Evolutionary conservation across 2,888 invertebrate genomes (phyloP), one percentile per base, ranked within the genome.

Genomic region (Pyrrhosoma nymphula): DNA sequence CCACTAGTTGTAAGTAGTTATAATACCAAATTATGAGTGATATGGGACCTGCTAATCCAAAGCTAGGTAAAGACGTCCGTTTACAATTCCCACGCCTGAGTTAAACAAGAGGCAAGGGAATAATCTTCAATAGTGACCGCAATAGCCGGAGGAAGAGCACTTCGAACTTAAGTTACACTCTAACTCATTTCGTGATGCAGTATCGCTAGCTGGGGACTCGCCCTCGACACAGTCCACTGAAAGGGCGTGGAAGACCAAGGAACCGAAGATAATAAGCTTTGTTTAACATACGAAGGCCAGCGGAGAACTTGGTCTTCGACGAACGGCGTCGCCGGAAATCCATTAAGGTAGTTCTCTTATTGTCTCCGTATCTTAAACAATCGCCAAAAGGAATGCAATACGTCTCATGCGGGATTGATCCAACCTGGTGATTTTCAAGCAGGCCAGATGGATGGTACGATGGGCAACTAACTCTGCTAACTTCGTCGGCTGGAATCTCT

Each of bases 191-290:
- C 35, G 0, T 35, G 35, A 18, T 35, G 82, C 18, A n/a, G 30
- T 16, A 35, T 16, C 35, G 82, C 30, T 35, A 35, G 35, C 82
- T 35, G 82, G 30, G 82, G 82, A 35, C 35, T 82, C 82, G 82
- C 82, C 82, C 82, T 82, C 82, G 82, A 82, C 82, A 82, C 26
- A 82, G 82, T 82, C 82, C 10, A 35, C 35, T 82, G 82, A 82
- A 82, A 35, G 82, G 82, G 82, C 82, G 82, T 35, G 35, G 82
- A 82, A 82, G 82, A 82, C 82, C 18, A 82, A 30, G 35, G 82
- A 35, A 82, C 82, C 35, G 35, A 26, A 82, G 82, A 82, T 82
- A 82, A 82, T 82, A 16, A 82, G 82, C 35, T 30, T 82, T 82
- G 82, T 82, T 82, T 82, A 35, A 35, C 75, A 18, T 4, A 35